Base-by-base conservation (phyloP, 2,888 invertebrate species). In the Colostygia pectinataria region DNA sequence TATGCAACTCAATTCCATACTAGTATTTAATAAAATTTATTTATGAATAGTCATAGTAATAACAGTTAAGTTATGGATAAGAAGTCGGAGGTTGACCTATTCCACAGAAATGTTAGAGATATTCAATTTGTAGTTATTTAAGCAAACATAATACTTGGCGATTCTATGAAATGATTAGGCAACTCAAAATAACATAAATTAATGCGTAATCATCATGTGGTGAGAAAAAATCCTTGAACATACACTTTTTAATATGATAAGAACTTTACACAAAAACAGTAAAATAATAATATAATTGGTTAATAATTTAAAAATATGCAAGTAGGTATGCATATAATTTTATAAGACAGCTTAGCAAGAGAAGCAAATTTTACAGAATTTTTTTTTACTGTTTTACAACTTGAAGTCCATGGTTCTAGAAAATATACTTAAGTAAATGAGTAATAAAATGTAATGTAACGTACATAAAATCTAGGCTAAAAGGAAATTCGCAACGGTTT, bases 401-500 rank as follows among this genome's bases (percentile, higher is more conserved):
- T 20, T 18, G 25, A 38, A 27, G 38, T 15, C 28, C 51, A 55
- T 57, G 27, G 48, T 18, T 51, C 33, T 43, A 43, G 33, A 32
- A 42, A 37, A 43, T 15, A 27, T 33, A 43, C 14, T 28, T n/a
- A n/a, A n/a, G n/a, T n/a, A n/a, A n/a, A n/a, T n/a, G n/a, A n/a
- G n/a, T n/a, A n/a, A n/a, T n/a, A n/a, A n/a, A n/a, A n/a, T n/a
- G n/a, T n/a, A n/a, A n/a, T n/a, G n/a, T n/a, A n/a, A n/a, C n/a
- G n/a, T n/a, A 13, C 15, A 32, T 13, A 27, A 27, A 33, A 43
- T 38, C 34, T 44, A 50, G 39, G 44, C 37, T 50, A 36, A 31
- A 60, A 63, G 56, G 38, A 55, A 60, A 57, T 55, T 57, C 47
- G 48, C 39, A 56, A 63, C 50, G 47, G 53, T 65, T 64, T 60